These are phyloP conservation scores for Megaleporinus macrocephalus DNA, from an alignment of 2,113 vertebrate genomes.

Conservation along the genomic window DNA sequence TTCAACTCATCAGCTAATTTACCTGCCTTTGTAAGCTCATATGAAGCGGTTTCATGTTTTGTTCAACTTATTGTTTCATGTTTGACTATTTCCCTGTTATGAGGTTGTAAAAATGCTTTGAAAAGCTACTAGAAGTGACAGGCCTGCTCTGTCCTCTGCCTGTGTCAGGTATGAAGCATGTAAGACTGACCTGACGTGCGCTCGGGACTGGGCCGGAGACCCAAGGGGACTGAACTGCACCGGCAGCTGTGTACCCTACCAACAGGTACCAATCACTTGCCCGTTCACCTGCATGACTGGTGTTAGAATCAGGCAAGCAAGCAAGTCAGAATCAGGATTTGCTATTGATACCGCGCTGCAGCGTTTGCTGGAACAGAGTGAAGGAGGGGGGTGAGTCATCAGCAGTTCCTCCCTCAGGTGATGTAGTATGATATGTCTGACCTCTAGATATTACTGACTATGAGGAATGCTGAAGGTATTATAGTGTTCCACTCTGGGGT, in stretches of 20 bases:
- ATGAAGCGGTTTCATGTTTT: no score
- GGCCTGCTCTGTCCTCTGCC: not conserved
- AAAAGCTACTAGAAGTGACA: no score
- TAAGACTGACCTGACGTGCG: constrained; percentile 78
- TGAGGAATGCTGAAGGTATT: not conserved
- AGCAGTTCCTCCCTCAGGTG: not conserved
- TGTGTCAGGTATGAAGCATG: constrained; percentile 81
- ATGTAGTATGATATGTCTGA: not conserved
- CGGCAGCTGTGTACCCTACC: constrained; percentile 76
- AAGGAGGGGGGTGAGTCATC: not conserved
- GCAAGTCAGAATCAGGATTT: not conserved
- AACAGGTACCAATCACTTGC: constrained; percentile 73
- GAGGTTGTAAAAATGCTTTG: no score
- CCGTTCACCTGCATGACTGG: not conserved
- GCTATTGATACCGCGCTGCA: not conserved
- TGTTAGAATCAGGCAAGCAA: not conserved
- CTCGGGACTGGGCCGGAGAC: constrained; percentile 77
- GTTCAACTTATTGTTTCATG: no score
- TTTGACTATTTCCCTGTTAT: no score
- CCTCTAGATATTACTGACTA: not conserved
- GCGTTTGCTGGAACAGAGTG: not conserved
- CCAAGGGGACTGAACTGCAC: constrained; percentile 76
- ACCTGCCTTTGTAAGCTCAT: no score
- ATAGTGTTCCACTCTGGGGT: not conserved
- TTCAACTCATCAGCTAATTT: not conserved